Evolutionary conservation across 2,888 invertebrate species (phyloP).

Genomic region (Leptinotarsa tumamoca): DNA sequence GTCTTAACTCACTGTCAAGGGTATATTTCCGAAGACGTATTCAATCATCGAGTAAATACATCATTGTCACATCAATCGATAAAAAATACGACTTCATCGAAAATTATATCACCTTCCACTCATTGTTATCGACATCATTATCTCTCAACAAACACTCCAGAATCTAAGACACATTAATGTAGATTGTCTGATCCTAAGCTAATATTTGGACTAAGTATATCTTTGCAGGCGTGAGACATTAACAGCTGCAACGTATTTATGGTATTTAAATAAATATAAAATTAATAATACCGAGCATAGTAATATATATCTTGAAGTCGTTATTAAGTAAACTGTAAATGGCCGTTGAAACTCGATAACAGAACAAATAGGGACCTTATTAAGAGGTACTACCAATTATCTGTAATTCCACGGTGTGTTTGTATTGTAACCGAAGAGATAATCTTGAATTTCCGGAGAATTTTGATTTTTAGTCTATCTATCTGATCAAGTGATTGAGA

Average conservation of each 20-base stretch:
- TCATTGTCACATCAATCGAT: constrained; percentile 27
- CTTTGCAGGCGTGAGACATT: constrained; percentile 55
- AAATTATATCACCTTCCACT: constrained; percentile 50
- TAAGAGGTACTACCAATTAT: constrained; percentile 48
- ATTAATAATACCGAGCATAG: constrained; percentile 51
- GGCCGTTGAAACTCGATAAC: constrained; percentile 48
- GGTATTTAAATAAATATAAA: constrained; percentile 55
- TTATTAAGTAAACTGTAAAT: constrained; percentile 52
- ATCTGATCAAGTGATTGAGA: neutral
- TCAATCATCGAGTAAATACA: constrained; percentile 10
- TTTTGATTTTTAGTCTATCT: neutral
- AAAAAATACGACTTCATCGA: constrained; percentile 48
- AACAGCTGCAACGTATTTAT: constrained; percentile 57
- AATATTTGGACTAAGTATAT: constrained; percentile 59
- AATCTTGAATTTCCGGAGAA: constrained; percentile 30
- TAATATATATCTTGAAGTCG: constrained; percentile 48
- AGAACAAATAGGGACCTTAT: constrained; percentile 47
- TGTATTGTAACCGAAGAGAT: constrained; percentile 44
- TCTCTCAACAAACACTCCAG: constrained; percentile 54
- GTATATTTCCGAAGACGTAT: neutral
- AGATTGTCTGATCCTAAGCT: constrained; percentile 57
- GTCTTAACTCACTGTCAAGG: neutral
- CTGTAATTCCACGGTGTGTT: constrained; percentile 44
- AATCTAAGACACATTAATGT: constrained; percentile 54
- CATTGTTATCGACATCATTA: constrained; percentile 56